Evolutionary conservation across 1,140 invertebrate species (phyloP), one percentile per base, ranked within the genome.

Genomic region (Hylaeus volcanicus): DNA sequence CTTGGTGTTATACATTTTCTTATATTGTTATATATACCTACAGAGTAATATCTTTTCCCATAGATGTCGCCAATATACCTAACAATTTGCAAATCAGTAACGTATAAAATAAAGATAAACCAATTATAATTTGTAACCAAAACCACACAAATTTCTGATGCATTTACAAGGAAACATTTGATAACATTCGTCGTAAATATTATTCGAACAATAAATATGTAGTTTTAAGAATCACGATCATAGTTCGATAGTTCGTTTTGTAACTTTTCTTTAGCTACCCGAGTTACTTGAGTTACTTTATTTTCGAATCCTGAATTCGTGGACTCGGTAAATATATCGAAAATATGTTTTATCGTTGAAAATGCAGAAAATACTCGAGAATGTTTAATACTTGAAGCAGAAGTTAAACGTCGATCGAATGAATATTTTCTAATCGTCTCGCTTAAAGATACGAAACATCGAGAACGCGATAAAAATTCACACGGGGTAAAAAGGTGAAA

Each of bases 1-100:
- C 94, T 84, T 74, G 74, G 15, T 84, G 39, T 9, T 64, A 2
- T 43, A n/a, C 45, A 0, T 0, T 0, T n/a, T 26, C 15, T 68
- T 41, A 43, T 26, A 69, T 26, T 56, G n/a, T 15, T 65, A 79
- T 74, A 81, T 26, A 58, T 60, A 39, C 26, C 26, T 65, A 15
- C 8, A 3, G 9, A 8, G 14, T 26, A 41, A 51, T 11, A 15
- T 0, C 0, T 48, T 51, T 61, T 37, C 14, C 15, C 1, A 66
- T 12, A 82, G 83, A 82, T 86, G 84, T 71, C 83, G 43, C 66
- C 53, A 58, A 60, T 53, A 1, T 58, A 60, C 1, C 41, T 26
- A 9, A 71, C 37, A 68, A 37, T 51, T 66, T 26, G 15, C 15
- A 48, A 66, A n/a, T 15, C 43, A 66, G 63, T 66, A 66, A 48